Base-by-base conservation (phyloP, 2,888 invertebrate genomes). In the Drosophila paucipuncta region DNA sequence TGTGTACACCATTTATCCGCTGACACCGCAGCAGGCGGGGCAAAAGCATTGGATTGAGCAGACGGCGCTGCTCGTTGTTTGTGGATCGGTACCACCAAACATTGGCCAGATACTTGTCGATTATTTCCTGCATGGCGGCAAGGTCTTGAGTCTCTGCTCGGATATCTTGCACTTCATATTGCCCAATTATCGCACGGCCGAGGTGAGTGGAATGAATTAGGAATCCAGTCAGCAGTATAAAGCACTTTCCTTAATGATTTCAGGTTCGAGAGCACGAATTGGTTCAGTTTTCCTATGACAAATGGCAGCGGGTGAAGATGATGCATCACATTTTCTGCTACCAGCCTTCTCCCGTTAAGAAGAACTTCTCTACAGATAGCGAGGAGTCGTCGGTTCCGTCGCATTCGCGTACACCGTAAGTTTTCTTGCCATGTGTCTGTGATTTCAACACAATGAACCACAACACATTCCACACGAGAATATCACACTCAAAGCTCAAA, bases 291-390 rank as follows among this genome's bases (percentile, higher is more conserved):
- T 96, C 96, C 3, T 97, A 97, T 84, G 97, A 96, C 76, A 95
- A 96, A 92, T 97, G 97, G 97, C 96, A 96, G 90, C 95, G 96
- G 7, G 96, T 97, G 0, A 96, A 96, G 91, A 96, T 97, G 96
- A 96, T 97, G 95, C 97, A 97, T 93, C 97, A 97, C 89, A 96
- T 97, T 77, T 97, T 97, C 92, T 97, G 97, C 91, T 97, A 97
- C 91, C 97, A 97, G 92, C 97, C 97, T 0, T 97, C 97, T 1
- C 97, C 97, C 0, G 96, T 97, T 2, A 96, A 96, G 92, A 96
- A 97, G 83, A 96, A 96, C 90, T 97, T 97, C 89, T 96, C 96
- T 1, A 96, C 96, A 63, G 96, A 97, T 89, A 96, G 95, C 64
- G 97, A 96, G 76, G 95, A 95, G 68, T 91, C 92, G 0, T 68